phyloP scores from a whole-genome alignment of 2,888 invertebrate genomes.

The Exocentrus adspersus region DNA sequence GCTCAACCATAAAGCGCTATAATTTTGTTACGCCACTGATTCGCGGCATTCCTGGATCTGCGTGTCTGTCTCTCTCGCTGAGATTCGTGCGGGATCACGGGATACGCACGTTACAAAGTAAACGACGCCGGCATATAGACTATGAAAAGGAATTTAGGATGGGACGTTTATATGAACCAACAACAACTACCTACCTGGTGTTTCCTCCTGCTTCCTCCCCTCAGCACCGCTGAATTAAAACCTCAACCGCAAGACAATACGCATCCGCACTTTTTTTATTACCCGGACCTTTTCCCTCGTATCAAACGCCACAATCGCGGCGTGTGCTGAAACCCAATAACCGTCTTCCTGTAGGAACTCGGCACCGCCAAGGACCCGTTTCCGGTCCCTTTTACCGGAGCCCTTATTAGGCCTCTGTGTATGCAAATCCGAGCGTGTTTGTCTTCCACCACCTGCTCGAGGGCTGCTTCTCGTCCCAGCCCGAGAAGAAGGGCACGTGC shows the following conservation, averaged over 20 bases:
- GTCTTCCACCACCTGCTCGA: conserved; percentile 42
- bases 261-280: conserved; percentile 13
- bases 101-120: too few species aligned
- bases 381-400: conserved; percentile 38
- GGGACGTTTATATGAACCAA: too few species aligned
- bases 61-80: too few species aligned
- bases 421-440: conserved; percentile 39
- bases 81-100: too few species aligned
- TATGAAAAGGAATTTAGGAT: too few species aligned
- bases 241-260: conserved; percentile 10
- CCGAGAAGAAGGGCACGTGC: conserved; percentile 40
- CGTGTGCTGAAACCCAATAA: conserved; percentile 51
- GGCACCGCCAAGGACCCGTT: conserved; percentile 36
- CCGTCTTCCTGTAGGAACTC: conserved; percentile 40
- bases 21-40: too few species aligned
- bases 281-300: not conserved
- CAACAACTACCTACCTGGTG: too few species aligned
- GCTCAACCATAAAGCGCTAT: too few species aligned
- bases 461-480: conserved; percentile 40
- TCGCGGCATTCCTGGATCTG: too few species aligned
- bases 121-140: too few species aligned
- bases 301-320: conserved; percentile 22
- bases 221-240: not conserved
- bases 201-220: conserved; percentile 5
- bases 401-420: conserved; percentile 28